Conservation (phyloP, 2,888 invertebrate genomes). For the Aporophyla lueneburgensis region DNA sequence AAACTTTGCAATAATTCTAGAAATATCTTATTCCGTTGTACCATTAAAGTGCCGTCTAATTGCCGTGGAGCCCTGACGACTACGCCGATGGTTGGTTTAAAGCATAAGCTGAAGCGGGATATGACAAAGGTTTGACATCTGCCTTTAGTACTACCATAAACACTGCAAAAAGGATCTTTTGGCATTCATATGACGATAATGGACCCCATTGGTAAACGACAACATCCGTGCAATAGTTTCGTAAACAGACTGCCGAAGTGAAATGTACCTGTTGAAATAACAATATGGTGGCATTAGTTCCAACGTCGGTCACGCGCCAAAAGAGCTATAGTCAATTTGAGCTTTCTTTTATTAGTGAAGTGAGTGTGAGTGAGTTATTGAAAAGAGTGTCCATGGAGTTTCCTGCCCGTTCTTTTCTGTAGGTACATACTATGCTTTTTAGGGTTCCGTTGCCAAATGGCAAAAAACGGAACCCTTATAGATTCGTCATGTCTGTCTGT, state of each 20-base stretch:
- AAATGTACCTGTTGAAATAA: not conserved
- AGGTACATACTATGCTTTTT: too few species aligned
- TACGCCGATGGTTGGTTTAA: constrained; percentile 26
- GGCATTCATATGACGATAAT: not conserved
- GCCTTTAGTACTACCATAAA: not conserved
- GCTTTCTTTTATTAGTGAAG: not conserved
- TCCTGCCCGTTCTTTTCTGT: too few species aligned
- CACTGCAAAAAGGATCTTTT: not conserved
- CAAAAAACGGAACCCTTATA: too few species aligned
- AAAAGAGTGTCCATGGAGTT: too few species aligned
- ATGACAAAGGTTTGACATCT: not conserved
- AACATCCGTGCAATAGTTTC: not conserved
- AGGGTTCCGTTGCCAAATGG: too few species aligned
- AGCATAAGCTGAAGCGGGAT: constrained; percentile 17
- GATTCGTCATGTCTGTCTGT: too few species aligned
- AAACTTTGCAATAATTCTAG: constrained; percentile 62
- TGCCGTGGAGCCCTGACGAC: constrained; percentile 60
- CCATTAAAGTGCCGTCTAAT: constrained; percentile 70
- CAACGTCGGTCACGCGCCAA: not conserved
- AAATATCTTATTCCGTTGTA: constrained; percentile 62
- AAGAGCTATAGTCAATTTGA: not conserved
- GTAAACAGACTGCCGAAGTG: not conserved
- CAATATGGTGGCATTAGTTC: not conserved
- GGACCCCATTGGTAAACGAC: not conserved
- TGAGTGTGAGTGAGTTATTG: too few species aligned